phyloP scores from a whole-genome alignment of 2,797 vertebrate species.

The Sandelia bainsii region DNA sequence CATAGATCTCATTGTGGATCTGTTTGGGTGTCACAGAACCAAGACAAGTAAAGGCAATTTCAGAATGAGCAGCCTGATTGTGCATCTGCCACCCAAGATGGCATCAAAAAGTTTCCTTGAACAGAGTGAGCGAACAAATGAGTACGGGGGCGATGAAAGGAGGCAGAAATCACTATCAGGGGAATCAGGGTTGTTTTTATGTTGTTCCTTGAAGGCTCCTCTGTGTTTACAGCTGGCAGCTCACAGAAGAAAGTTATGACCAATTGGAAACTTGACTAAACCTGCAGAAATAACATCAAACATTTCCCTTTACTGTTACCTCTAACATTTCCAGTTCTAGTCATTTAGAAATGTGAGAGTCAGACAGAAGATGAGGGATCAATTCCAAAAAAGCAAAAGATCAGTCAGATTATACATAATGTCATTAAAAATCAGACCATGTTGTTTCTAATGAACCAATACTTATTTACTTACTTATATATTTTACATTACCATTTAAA shows the following conservation, averaged over 20 bases:
- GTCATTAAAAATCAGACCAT: too few species aligned
- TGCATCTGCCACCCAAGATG: slow-evolving; percentile 18
- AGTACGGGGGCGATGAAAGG: slow-evolving; percentile 8
- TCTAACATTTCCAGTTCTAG: too few species aligned
- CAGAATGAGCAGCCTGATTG: slow-evolving; percentile 16
- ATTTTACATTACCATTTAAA: too few species aligned
- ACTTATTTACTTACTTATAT: too few species aligned
- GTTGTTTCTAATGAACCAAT: too few species aligned
- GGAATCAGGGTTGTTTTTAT: slow-evolving; percentile 6
- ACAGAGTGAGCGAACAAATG: neutral
- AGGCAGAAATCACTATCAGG: slow-evolving; percentile 11
- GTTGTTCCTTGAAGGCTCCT: slow-evolving; percentile 21
- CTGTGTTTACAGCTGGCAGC: slow-evolving; percentile 7
- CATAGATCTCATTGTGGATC: slow-evolving; percentile 25
- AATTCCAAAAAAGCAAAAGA: too few species aligned
- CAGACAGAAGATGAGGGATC: too few species aligned
- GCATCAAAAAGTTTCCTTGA: slow-evolving; percentile 23
- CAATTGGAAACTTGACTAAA: neutral
- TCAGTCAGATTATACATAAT: too few species aligned
- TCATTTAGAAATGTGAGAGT: too few species aligned
- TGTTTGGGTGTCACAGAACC: slow-evolving; percentile 20
- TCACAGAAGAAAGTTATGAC: too few species aligned
- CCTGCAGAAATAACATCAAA: too few species aligned
- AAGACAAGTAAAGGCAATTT: neutral
- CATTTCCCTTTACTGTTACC: too few species aligned